phyloP scores from a whole-genome alignment of 2,113 vertebrate genomes.

The Pionites leucogaster region DNA sequence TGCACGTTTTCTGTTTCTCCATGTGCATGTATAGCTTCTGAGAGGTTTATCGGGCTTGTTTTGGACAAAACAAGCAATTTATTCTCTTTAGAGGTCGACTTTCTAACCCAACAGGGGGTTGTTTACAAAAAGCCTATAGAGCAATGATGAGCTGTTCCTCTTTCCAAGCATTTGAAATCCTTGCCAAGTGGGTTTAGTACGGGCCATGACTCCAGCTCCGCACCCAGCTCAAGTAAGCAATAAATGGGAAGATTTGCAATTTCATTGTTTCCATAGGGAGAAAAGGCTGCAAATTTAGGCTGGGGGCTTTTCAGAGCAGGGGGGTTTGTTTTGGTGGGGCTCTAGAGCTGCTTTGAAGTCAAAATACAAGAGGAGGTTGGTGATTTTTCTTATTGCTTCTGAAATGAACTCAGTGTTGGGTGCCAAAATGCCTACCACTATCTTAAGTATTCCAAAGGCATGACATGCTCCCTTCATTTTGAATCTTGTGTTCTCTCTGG shows the following conservation, averaged over 20 bases:
- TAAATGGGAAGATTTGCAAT: conserved; percentile 59
- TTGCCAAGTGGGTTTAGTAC: conserved; percentile 70
- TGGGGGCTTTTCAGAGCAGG: conserved; percentile 40
- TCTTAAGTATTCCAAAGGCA: conserved; percentile 27
- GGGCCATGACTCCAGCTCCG: conserved; percentile 58
- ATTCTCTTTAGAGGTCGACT: conserved; percentile 69
- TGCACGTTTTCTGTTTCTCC: conserved; percentile 68
- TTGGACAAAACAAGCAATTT: conserved; percentile 73
- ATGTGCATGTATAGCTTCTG: conserved; percentile 58
- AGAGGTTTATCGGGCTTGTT: conserved; percentile 69
- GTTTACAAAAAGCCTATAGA: conserved; percentile 73
- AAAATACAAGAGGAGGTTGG: neutral
- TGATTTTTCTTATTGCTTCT: conserved; percentile 43
- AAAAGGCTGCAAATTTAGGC: conserved; percentile 34
- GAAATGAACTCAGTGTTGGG: conserved; percentile 9
- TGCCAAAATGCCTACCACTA: neutral
- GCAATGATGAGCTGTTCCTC: conserved; percentile 58
- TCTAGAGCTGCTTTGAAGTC: conserved; percentile 47
- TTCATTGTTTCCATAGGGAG: conserved; percentile 44
- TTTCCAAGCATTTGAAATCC: conserved; percentile 65
- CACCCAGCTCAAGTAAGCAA: conserved; percentile 65
- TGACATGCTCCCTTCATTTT: neutral
- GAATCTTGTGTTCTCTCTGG: neutral
- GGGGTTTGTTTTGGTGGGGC: neutral
- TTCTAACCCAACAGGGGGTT: conserved; percentile 70